Base-by-base conservation (phyloP, 2,888 invertebrate genomes). In the Smittia sp. region DNA sequence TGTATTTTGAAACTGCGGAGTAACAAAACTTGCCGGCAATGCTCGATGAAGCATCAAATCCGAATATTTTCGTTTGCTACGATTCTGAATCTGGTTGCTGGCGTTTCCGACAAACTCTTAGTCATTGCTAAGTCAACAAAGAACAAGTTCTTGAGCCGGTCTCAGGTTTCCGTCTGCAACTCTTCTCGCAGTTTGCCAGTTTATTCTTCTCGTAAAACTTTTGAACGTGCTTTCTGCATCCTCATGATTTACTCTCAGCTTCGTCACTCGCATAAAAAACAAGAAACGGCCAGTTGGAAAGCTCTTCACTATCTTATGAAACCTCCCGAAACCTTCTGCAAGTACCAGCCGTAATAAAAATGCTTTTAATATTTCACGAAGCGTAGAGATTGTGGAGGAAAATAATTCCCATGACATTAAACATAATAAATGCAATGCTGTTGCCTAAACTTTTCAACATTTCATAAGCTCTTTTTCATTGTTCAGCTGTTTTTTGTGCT, bases 31-130 rank as follows among this genome's bases (percentile, higher is more conserved):
- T 24, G 46, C n/a, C 24, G 4, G 3, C 62, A 15, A n/a, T 20
- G 62, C 7, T 18, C 46, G 68, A 68, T 68, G 68, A 52, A 41
- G 68, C 68, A 52, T 68, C 38, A 68, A 68, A 68, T 68, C 25
- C 68, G 68, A 68, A 38, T 68, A 46, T 67, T 67, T 32, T 32
- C n/a, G n/a, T n/a, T n/a, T n/a, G n/a, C n/a, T n/a, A n/a, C n/a
- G n/a, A n/a, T n/a, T n/a, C n/a, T n/a, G n/a, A n/a, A n/a, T n/a
- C n/a, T n/a, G n/a, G n/a, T n/a, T n/a, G n/a, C n/a, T n/a, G n/a
- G n/a, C n/a, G n/a, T 46, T 46, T 15, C 46, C 13, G n/a, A 15
- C 46, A 13, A 13, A 46, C n/a, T 46, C 15, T 46, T n/a, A n/a
- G n/a, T n/a, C n/a, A n/a, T n/a, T n/a, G n/a, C n/a, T n/a, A n/a